Percentiles rank a stretch among this genome's conserved stretches.
Evolutionary conservation across 2,888 invertebrate genomes (phyloP).

Genomic region (Slavum lentiscoides): DNA sequence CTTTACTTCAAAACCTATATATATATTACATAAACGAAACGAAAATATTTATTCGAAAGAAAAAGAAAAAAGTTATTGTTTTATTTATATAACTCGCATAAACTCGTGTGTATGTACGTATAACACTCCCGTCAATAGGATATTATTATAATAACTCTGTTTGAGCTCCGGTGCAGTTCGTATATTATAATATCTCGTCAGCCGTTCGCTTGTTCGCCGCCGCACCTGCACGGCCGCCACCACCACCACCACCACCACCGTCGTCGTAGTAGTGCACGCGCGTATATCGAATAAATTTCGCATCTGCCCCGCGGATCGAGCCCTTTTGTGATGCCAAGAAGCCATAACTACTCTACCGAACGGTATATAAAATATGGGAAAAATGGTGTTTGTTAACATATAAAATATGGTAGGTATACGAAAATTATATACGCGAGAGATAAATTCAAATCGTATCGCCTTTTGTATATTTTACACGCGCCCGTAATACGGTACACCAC

Average conservation of each 20-base stretch:
- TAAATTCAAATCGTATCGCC: neutral
- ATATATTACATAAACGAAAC: neutral
- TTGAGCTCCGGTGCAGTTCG: neutral
- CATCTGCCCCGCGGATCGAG: neutral
- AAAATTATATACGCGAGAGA: neutral
- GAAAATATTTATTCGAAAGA: neutral
- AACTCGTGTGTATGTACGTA: too few species aligned
- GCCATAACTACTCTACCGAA: neutral
- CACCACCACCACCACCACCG: neutral
- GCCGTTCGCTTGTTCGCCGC: neutral
- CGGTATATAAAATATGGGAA: neutral
- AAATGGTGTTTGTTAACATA: neutral
- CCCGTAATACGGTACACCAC: neutral
- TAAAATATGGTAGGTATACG: neutral
- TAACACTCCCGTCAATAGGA: neutral
- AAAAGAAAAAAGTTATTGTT: too few species aligned
- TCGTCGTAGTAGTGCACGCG: too few species aligned
- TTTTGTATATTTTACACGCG: neutral
- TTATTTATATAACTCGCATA: too few species aligned
- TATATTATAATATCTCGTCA: neutral
- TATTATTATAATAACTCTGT: neutral
- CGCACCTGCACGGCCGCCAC: neutral
- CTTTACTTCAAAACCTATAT: too few species aligned
- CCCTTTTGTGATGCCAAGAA: neutral
- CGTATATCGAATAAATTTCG: neutral